phyloP scores from a whole-genome alignment of 64 coral and sea anemone species.

The Stichodactyla mertensii region DNA sequence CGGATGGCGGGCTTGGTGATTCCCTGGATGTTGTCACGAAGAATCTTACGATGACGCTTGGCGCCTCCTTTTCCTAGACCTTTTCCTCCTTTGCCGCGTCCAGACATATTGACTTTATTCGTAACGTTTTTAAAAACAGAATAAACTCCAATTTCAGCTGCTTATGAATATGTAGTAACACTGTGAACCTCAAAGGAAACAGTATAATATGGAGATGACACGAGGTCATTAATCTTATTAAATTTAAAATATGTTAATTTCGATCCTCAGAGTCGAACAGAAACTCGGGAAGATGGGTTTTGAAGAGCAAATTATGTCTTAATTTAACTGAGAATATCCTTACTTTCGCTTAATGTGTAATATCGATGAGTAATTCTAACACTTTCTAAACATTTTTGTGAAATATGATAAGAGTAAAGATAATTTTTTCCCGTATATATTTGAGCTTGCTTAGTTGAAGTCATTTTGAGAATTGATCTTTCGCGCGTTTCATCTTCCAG shows the following conservation, averaged over 20 bases:
- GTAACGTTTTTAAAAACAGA: neutral
- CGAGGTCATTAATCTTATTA: constrained; percentile 4
- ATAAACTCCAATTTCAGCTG: neutral
- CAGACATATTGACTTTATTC: constrained; percentile 10
- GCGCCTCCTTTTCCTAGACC: constrained; percentile 60
- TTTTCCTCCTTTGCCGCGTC: constrained; percentile 52
- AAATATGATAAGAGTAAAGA: neutral
- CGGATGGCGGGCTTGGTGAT: no score
- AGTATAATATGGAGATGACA: neutral
- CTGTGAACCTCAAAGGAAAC: neutral
- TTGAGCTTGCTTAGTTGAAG: neutral
- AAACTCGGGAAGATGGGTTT: neutral
- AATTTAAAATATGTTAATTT: constrained; percentile 8
- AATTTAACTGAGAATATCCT: neutral
- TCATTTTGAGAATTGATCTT: neutral
- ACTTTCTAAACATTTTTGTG: neutral
- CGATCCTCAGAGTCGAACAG: neutral
- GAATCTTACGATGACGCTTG: constrained; percentile 51
- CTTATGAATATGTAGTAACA: neutral
- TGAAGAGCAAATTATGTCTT: neutral
- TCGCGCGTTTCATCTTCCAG: neutral
- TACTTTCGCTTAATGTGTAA: neutral
- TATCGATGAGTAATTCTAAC: neutral
- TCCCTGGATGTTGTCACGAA: constrained; percentile 51
- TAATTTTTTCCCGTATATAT: neutral